Evolutionary conservation across 2,888 invertebrate species (phyloP), one percentile per base, ranked within the genome.

Genomic region (Isotomurus palustris): DNA sequence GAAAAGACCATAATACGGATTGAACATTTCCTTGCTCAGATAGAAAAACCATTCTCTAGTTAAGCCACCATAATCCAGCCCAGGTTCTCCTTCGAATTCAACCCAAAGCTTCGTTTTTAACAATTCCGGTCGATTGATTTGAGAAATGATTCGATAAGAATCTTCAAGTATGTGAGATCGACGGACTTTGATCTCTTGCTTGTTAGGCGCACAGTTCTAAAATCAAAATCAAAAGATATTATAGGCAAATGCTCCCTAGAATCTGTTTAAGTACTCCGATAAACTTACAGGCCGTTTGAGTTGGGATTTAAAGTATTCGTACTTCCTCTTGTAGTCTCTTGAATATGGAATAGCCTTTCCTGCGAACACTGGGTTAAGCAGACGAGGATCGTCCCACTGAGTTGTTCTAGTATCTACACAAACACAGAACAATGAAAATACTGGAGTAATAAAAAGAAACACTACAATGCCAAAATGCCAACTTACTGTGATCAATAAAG

Each of bases 41-140:
- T 97, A 82, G 81, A 95, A 99, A 81, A 99, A 99, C 95, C 96
- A 97, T 78, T 99, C 97, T 61, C 97, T 82, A 0, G 95, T 91
- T 52, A 96, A 82, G 17, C 96, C 96, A 55, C 96, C 96, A 77
- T 97, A 97, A 78, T 97, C 97, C 78, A 86, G 76, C 17, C 96
- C 96, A 40, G 92, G 89, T 79, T 99, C 99, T 2, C 93, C 91
- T 75, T 96, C 95, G 78, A 99, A 99, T 78, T 97, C 96, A 53
- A 99, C 88, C 97, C 97, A 99, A 54, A 99, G 79, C 78, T 97
- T 97, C 53, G 96, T 93, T 79, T 95, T 95, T 69, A 99, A 82
- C 74, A 94, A 81, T 75, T 96, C 96, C 61, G 92, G 84, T 72
- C 91, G 27, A 43, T 44, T 87, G 40, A 95, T 91, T 51, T 87